phyloP scores from a whole-genome alignment of 2,113 vertebrate genomes.

The Psettodes erumei region DNA sequence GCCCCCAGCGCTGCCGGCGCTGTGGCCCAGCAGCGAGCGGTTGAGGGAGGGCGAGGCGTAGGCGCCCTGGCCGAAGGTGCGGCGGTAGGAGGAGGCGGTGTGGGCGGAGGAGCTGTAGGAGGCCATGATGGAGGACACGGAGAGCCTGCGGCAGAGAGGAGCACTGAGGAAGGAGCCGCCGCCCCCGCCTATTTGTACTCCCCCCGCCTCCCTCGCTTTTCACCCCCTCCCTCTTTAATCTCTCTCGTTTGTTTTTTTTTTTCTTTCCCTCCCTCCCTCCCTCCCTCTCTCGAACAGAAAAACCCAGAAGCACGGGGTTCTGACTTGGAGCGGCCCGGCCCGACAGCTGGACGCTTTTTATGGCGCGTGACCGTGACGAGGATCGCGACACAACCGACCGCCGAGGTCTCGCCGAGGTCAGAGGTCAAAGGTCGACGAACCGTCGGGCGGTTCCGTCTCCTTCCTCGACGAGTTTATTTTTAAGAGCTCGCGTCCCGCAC shows the following conservation, averaged over 20 bases:
- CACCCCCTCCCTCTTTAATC: background rate
- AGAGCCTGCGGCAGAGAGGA: conserved; percentile 35
- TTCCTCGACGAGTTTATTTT: too few species aligned
- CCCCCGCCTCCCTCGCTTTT: conserved; percentile 31
- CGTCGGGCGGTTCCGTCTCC: too few species aligned
- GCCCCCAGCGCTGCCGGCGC: background rate
- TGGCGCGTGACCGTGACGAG: too few species aligned
- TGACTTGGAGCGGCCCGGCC: too few species aligned
- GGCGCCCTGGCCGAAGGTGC: conserved; percentile 85
- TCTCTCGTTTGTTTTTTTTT: background rate
- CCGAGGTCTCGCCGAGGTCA: too few species aligned
- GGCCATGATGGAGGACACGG: conserved; percentile 84
- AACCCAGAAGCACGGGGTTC: too few species aligned
- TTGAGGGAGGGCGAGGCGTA: conserved; percentile 82
- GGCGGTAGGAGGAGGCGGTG: conserved; percentile 90
- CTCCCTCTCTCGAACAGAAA: too few species aligned
- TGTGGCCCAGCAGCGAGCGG: conserved; percentile 80
- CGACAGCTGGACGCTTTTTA: too few species aligned
- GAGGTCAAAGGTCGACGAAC: too few species aligned
- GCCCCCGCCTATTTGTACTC: conserved; percentile 70
- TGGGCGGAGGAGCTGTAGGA: conserved; percentile 88
- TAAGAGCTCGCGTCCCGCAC: too few species aligned
- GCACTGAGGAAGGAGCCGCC: conserved; percentile 28
- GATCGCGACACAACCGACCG: too few species aligned
- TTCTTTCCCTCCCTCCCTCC: background rate